Base-by-base conservation (phyloP, 2,888 invertebrate species). In the Caenorhabditis macrosperma region DNA sequence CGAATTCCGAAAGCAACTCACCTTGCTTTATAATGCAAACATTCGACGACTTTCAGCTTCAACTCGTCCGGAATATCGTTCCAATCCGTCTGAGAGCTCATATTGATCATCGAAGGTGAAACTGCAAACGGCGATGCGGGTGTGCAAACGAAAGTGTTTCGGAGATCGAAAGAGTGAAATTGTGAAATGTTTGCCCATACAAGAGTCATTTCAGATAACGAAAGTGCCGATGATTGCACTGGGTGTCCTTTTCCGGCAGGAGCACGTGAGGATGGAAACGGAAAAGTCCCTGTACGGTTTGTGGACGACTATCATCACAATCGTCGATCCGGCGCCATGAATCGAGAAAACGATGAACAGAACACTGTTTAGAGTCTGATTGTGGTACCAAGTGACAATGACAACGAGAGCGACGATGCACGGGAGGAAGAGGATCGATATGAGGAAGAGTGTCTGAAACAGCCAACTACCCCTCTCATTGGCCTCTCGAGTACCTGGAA, bases 181-280 rank as follows among this genome's bases (percentile, higher is more conserved):
- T 44, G 44, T 20, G 44, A 44, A 44, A 44, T 44, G 44, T 44
- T 44, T 44, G 17, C 44, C n/a, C 44, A 44, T 44, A n/a, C 44
- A n/a, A n/a, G n/a, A n/a, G n/a, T n/a, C n/a, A n/a, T n/a, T n/a
- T n/a, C n/a, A n/a, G n/a, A 12, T 12, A 5, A 38, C 6, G 38
- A 38, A 12, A 38, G 12, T 38, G n/a, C n/a, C n/a, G n/a, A n/a
- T n/a, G n/a, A n/a, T n/a, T n/a, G n/a, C n/a, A n/a, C n/a, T n/a
- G n/a, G n/a, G n/a, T n/a, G n/a, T 38, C 38, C 15, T 38, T 38
- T 38, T 12, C 38, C 38, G n/a, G n/a, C 38, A 38, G 15, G 12
- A 12, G 3, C 5, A 10, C 44, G 1, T n/a, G 3, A 44, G 4
- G n/a, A 6, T 44, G 9, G 44, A 44, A 9, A 44, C n/a, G 2